These are phyloP conservation scores for Stegostoma tigrinum DNA, from an alignment of 2,113 vertebrate genomes.

Conservation along the genomic window DNA sequence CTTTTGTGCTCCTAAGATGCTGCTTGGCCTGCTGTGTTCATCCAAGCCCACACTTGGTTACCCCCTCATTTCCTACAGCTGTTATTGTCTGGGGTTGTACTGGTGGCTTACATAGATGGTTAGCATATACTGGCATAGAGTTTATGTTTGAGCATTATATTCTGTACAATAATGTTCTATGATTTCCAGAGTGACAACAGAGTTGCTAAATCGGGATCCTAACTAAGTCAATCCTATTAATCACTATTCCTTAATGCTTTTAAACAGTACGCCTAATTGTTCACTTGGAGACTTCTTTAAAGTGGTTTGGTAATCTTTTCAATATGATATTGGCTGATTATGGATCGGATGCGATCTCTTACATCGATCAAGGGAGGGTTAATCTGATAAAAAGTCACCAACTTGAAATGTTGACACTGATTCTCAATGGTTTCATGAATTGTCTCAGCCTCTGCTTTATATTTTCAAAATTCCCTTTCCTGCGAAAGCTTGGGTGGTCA, in stretches of 20 bases:
- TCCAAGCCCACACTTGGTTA: too few species aligned
- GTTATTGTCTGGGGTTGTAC: not conserved
- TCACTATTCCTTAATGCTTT: not conserved
- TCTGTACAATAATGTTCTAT: not conserved
- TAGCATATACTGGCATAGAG: not conserved
- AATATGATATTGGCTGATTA: not conserved
- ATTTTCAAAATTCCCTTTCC: not conserved
- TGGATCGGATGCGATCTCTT: not conserved
- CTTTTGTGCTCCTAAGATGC: too few species aligned
- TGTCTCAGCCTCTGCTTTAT: not conserved
- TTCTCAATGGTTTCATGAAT: not conserved
- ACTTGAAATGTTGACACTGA: not conserved
- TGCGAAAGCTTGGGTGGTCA: not conserved
- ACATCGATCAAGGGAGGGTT: too few species aligned
- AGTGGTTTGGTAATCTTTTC: not conserved
- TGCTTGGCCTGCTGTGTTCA: too few species aligned
- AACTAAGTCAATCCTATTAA: not conserved
- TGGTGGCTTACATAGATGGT: not conserved
- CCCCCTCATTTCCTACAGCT: not conserved
- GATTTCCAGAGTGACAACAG: not conserved
- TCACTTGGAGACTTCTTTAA: not conserved
- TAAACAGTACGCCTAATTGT: not conserved
- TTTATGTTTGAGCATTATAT: not conserved
- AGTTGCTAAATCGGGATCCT: not conserved
- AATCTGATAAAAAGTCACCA: not conserved